phyloP scores from a whole-genome alignment of 2,888 invertebrate species.

The Scrobipalpa costella region DNA sequence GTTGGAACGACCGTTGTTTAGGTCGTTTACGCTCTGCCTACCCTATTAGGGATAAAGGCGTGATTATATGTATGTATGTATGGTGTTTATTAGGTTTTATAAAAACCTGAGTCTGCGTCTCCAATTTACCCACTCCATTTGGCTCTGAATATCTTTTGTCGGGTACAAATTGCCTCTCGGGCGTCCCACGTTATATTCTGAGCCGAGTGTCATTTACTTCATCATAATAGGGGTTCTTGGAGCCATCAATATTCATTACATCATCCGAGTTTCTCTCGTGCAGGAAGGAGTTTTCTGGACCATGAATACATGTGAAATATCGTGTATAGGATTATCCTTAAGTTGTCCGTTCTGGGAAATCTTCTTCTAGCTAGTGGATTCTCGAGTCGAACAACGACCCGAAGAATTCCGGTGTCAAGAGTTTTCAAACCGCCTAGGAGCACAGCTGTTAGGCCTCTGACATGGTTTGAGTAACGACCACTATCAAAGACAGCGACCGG shows the following conservation, averaged over 20 bases:
- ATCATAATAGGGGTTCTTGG: slow-evolving; percentile 23
- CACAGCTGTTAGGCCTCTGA: no score
- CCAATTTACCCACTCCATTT: slow-evolving; percentile 11
- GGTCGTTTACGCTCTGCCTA: no score
- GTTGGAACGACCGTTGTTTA: no score
- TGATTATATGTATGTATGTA: background rate
- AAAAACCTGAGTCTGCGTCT: background rate
- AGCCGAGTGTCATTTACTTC: slow-evolving; percentile 26
- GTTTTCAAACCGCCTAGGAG: no score
- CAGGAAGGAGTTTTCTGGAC: background rate
- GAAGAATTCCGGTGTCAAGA: no score
- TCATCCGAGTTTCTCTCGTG: slow-evolving; percentile 1
- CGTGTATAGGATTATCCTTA: background rate
- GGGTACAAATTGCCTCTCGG: slow-evolving; percentile 27
- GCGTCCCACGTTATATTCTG: slow-evolving; percentile 18
- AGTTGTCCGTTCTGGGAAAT: no score
- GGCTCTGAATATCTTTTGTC: slow-evolving; percentile 16
- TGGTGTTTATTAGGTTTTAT: background rate
- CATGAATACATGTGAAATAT: background rate
- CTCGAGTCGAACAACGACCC: no score
- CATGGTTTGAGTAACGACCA: no score
- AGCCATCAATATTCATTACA: slow-evolving; percentile 29
- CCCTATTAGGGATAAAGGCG: no score
- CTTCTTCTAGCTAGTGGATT: no score
- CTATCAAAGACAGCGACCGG: no score